Evolutionary conservation across 1,140 invertebrate genomes (phyloP), one percentile per base, ranked within the genome.

Genomic region (Pantala flavescens): DNA sequence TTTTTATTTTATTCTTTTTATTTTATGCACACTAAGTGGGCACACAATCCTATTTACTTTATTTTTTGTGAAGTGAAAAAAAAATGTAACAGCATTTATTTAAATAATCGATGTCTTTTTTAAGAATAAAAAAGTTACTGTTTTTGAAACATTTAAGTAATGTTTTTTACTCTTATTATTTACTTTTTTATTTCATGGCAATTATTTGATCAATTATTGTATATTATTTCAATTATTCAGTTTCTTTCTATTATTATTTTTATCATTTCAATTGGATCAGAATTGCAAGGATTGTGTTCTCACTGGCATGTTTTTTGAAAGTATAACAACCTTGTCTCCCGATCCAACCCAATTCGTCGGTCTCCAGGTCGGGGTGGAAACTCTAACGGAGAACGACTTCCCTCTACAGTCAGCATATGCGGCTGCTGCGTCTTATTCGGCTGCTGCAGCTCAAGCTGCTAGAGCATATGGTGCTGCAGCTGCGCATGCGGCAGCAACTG

Each of bases 361-460:
- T 63, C 49, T 63, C 49, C 49, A 63, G 49, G 49, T 63, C 49
- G 49, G 49, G 49, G 49, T 63, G 49, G 49, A 63, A 63, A 63
- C 49, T 63, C 49, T 63, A 63, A 63, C 49, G 49, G 49, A 63
- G 49, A 63, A 63, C 49, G 49, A 63, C 49, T 63, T 63, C 49
- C 49, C 84, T 82, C 90, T 85, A 84, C 90, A 87, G 82, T 91
- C 91, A 76, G 90, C 88, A 77, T 92, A 91, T 82, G 92, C 90
- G 81, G 92, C 92, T 78, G 92, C 91, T 76, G 93, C 93, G 42
- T 90, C 89, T 55, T 92, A 93, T 79, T 91, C 91, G 73, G 90
- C 93, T 43, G 93, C 91, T 70, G 91, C 92, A 63, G 49, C 49
- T 63, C 49, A 63, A 14, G 49, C 49, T 72, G 91, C 92, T 71